These are phyloP conservation scores for Pollachius pollachius DNA, from an alignment of 2,113 vertebrate genomes.

Conservation along the genomic window DNA sequence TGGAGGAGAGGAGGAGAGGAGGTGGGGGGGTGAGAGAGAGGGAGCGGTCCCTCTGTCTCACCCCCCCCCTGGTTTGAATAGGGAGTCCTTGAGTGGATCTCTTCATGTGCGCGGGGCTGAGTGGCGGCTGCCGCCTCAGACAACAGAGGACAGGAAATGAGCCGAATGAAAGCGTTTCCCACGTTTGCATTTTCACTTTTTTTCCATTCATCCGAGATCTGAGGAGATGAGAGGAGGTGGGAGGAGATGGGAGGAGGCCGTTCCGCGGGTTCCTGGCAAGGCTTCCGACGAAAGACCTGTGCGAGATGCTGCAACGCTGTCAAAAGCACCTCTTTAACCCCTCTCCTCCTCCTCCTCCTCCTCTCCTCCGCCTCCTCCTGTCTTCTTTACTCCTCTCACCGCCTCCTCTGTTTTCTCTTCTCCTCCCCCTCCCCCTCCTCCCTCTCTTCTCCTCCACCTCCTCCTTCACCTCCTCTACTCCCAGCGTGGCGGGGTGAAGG, in stretches of 20 bases:
- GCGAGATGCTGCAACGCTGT: neutral
- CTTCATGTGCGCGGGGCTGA: conserved; percentile 47
- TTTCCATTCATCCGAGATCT: conserved; percentile 10
- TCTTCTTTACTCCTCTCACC: too few species aligned
- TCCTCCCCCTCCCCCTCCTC: too few species aligned
- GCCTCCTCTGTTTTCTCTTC: neutral
- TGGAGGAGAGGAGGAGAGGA: too few species aligned
- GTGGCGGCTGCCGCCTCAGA: conserved; percentile 57
- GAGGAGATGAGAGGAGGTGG: neutral
- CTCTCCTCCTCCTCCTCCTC: neutral
- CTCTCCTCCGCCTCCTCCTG: neutral
- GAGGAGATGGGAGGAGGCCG: neutral
- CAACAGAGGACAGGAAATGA: conserved; percentile 50
- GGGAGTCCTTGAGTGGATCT: conserved; percentile 52
- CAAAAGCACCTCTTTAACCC: neutral
- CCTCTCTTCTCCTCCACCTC: too few species aligned
- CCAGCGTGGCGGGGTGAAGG: too few species aligned
- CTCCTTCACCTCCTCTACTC: neutral
- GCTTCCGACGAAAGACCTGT: neutral
- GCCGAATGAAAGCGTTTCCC: conserved; percentile 58
- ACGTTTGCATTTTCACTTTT: conserved; percentile 32
- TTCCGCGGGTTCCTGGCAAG: neutral
- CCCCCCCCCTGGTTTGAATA: conserved; percentile 42
- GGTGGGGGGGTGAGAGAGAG: too few species aligned
- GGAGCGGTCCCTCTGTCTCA: neutral